A percentile compares a stretch with the other conserved stretches of the same genome.
Conservation (phyloP, 2,888 invertebrate genomes). For the Trisateles emortualis region DNA sequence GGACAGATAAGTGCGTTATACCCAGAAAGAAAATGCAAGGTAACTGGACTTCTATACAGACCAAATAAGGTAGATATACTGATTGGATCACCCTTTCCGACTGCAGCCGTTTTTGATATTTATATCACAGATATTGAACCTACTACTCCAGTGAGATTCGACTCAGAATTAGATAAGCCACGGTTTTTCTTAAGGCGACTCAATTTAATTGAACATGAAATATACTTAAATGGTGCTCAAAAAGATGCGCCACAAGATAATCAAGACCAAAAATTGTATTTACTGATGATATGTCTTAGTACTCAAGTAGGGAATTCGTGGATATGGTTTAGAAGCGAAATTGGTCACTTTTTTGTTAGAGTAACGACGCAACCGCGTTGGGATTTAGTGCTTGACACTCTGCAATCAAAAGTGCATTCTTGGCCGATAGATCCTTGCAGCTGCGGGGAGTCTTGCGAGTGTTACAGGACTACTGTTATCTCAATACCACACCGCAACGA, state of each 20-base stretch:
- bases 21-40: slow-evolving; percentile 74
- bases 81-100: slow-evolving; percentile 70
- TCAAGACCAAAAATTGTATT: slow-evolving; percentile 68
- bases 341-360: slow-evolving; percentile 77
- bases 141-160: slow-evolving; percentile 62
- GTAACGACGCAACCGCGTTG: slow-evolving; percentile 76
- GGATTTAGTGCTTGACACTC: slow-evolving; percentile 73
- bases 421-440: slow-evolving; percentile 78
- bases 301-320: slow-evolving; percentile 71
- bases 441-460: slow-evolving; percentile 78
- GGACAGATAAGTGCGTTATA: slow-evolving; percentile 66
- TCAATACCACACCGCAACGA: slow-evolving; percentile 78
- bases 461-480: slow-evolving; percentile 71
- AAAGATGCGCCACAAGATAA: slow-evolving; percentile 66
- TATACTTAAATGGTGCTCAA: slow-evolving; percentile 62
- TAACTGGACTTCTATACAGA: slow-evolving; percentile 74
- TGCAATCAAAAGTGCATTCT: slow-evolving; percentile 63
- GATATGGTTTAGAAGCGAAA: slow-evolving; percentile 76
- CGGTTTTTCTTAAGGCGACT: slow-evolving; percentile 70
- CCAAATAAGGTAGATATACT: slow-evolving; percentile 73
- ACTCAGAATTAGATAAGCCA: slow-evolving; percentile 49
- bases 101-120: slow-evolving; percentile 56
- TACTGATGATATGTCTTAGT: slow-evolving; percentile 75
- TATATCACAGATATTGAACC: slow-evolving; percentile 74
- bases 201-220: slow-evolving; percentile 72